Base-by-base conservation (phyloP, 2,888 invertebrate species). In the Drosophila colorata region DNA sequence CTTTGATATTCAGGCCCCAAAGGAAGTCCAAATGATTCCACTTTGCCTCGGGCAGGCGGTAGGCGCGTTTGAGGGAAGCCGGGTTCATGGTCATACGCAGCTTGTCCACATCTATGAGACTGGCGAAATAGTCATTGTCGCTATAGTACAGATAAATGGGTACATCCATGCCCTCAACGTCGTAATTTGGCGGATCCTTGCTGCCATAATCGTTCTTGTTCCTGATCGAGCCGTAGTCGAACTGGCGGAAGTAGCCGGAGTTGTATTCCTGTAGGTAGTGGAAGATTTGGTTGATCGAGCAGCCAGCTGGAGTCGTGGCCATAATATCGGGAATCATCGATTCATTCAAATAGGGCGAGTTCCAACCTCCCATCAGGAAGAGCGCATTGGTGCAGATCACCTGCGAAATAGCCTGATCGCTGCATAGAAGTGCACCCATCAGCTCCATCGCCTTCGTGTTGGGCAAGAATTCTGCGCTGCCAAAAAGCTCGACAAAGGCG, bases 11-110 rank as follows among this genome's bases (percentile, higher is more conserved):
- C 4, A 90, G 0, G 4, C 88, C 89, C 89, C 88, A 90, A 13
- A 90, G 48, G 58, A 82, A 90, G 66, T 90, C 90, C 28, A 90
- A 72, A 23, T 90, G 89, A 31, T 90, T 90, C 90, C 90, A 90
- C 33, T 79, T 84, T 0, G 40, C 40, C 49, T 90, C 59, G 8
- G 89, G 89, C 61, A 90, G 13, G 1, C 83, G 81, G 41, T 90
- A 89, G 0, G 90, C 89, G 0, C 78, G 60, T 16, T 56, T 77
- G 0, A 90, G n/a, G 0, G 74, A 43, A 1, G 18, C 28, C 0
- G 70, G 74, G 6, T 74, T 69, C 58, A 89, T 58, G 4, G 57
- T 51, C 11, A 55, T 55, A 1, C 88, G 71, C n/a, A 89, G 69
- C n/a, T 46, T 55, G 20, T 90, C 90, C 7, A 89, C 90, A 53